Conservation (phyloP, 1,140 invertebrate species). For the Drosophila obscura region DNA sequence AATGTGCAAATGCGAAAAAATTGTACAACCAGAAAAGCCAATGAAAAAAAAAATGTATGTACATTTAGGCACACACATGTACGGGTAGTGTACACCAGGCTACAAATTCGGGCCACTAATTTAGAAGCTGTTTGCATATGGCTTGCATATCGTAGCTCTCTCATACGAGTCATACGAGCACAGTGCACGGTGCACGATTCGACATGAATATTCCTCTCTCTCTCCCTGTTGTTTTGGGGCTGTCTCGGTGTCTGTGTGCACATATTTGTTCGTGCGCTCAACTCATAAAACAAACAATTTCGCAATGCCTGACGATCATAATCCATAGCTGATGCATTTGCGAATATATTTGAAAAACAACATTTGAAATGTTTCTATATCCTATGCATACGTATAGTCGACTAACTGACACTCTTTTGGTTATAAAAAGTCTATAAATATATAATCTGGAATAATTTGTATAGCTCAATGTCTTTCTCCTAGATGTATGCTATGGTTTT, state of each 20-base stretch:
- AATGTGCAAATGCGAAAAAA: conserved; percentile 76
- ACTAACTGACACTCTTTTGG: conserved; percentile 7
- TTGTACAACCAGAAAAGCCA: conserved; percentile 39
- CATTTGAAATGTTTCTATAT: neutral
- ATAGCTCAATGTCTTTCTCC: no score
- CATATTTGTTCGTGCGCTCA: conserved; percentile 32
- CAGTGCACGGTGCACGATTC: conserved; percentile 5
- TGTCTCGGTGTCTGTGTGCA: neutral
- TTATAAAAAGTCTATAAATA: neutral
- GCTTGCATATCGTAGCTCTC: conserved; percentile 21
- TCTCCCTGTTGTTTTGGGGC: no score
- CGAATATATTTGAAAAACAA: conserved; percentile 17
- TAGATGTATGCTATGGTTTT: neutral
- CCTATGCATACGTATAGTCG: neutral
- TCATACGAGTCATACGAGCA: neutral
- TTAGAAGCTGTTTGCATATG: conserved; percentile 34
- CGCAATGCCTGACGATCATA: conserved; percentile 42
- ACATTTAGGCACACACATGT: conserved; percentile 17
- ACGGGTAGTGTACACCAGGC: conserved; percentile 19
- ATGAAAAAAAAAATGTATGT: conserved; percentile 12
- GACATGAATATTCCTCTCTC: conserved; percentile 3
- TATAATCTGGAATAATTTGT: no score
- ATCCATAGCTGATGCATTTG: conserved; percentile 49
- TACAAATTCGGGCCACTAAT: conserved; percentile 40
- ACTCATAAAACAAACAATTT: conserved; percentile 53